Conservation (phyloP, 2,888 invertebrate genomes). For the Synergus itoensis region DNA sequence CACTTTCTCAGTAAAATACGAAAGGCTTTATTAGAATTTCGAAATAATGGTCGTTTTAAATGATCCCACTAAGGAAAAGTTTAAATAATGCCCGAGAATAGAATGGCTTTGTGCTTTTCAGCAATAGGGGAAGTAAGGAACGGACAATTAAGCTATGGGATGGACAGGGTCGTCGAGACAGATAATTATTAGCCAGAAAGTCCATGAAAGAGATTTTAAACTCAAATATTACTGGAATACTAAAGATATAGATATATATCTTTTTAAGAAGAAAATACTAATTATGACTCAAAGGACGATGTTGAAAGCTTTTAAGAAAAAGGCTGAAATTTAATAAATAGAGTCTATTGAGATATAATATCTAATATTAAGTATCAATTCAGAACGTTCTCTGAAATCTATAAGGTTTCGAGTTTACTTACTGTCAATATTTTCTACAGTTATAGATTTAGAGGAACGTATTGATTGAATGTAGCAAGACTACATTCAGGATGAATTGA, state of each 20-base stretch:
- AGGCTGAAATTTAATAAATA: too few species aligned
- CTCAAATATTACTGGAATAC: not conserved
- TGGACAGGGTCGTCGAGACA: constrained; percentile 22
- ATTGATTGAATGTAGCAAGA: too few species aligned
- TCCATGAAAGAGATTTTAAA: constrained; percentile 24
- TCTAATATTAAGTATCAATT: too few species aligned
- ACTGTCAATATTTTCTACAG: not conserved
- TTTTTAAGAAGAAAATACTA: not conserved
- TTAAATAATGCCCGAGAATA: constrained; percentile 13
- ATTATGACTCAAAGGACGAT: not conserved
- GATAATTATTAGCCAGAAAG: constrained; percentile 34
- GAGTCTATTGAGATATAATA: too few species aligned
- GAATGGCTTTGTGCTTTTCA: constrained; percentile 21
- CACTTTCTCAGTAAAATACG: constrained; percentile 21
- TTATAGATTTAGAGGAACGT: not conserved
- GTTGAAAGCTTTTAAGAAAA: not conserved
- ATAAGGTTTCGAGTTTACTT: not conserved
- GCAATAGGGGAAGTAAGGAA: constrained; percentile 18
- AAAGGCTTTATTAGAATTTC: constrained; percentile 11
- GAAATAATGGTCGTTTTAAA: constrained; percentile 25
- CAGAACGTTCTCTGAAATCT: too few species aligned
- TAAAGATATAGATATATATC: not conserved
- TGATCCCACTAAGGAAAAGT: constrained; percentile 26
- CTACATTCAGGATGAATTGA: too few species aligned
- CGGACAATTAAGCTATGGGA: constrained; percentile 25